Percentiles rank a stretch among this genome's conserved stretches.
Evolutionary conservation across 2,888 invertebrate species (phyloP).

Genomic region (Drosophila monieri): DNA sequence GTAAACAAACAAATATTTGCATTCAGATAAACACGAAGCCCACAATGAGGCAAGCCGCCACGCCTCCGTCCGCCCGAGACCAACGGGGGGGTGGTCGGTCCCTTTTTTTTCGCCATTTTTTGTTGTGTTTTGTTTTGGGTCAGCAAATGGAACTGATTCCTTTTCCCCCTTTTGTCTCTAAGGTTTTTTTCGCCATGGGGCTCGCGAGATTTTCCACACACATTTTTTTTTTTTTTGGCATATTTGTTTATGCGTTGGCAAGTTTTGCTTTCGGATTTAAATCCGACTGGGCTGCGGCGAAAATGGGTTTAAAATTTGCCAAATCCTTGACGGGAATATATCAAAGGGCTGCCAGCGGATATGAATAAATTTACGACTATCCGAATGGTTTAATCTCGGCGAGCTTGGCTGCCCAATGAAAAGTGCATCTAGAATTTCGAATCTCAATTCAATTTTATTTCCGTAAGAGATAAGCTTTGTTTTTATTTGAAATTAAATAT

Average conservation of each 20-base stretch:
- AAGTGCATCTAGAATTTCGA: background rate
- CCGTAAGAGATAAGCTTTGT: slow-evolving; percentile 2
- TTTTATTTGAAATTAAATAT: slow-evolving; percentile 3
- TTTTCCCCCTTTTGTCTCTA: slow-evolving; percentile 12
- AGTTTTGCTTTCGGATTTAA: slow-evolving; percentile 26
- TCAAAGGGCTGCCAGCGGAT: slow-evolving; percentile 27
- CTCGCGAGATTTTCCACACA: slow-evolving; percentile 13
- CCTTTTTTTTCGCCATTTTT: slow-evolving; percentile 56
- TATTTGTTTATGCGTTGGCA: slow-evolving; percentile 34
- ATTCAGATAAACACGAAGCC: slow-evolving; percentile 68
- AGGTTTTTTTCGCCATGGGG: slow-evolving; percentile 6
- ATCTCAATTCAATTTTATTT: slow-evolving; percentile 6
- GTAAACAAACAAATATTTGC: slow-evolving; percentile 77
- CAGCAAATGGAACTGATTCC: slow-evolving; percentile 40
- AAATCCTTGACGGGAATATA: slow-evolving; percentile 35
- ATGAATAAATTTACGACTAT: slow-evolving; percentile 30
- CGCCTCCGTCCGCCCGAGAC: slow-evolving; percentile 36
- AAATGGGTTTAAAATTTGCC: slow-evolving; percentile 39
- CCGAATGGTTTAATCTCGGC: slow-evolving; percentile 29
- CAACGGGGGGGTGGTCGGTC: slow-evolving; percentile 49
- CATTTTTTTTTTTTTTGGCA: slow-evolving; percentile 20
- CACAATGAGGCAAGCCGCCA: slow-evolving; percentile 16
- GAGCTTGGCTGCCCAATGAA: background rate
- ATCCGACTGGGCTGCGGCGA: slow-evolving; percentile 3
- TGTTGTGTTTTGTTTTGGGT: slow-evolving; percentile 37